These are phyloP conservation scores for Shargacucullia verbasci DNA, from an alignment of 2,888 invertebrate species.

Conservation along the genomic window DNA sequence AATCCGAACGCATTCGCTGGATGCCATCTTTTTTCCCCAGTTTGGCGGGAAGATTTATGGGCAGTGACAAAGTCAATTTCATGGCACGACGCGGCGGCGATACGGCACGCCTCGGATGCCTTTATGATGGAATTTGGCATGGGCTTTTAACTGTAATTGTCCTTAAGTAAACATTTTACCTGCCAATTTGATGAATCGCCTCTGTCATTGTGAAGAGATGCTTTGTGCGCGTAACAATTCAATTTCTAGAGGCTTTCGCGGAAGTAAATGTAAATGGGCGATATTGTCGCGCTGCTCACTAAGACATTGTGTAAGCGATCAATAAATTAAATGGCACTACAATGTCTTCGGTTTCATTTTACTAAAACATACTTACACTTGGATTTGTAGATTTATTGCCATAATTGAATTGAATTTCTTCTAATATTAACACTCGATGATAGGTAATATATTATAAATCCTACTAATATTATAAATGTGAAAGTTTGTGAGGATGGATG, in stretches of 20 bases:
- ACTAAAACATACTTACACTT: slow-evolving; percentile 1
- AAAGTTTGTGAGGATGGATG: too few species aligned
- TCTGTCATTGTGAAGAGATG: slow-evolving; percentile 67
- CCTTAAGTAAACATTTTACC: slow-evolving; percentile 85
- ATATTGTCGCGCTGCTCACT: slow-evolving; percentile 40
- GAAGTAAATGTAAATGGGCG: slow-evolving; percentile 50
- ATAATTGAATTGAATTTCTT: too few species aligned
- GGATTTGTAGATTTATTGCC: background rate
- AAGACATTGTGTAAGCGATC: slow-evolving; percentile 27
- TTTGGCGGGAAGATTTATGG: slow-evolving; percentile 84
- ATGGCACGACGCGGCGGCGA: slow-evolving; percentile 74
- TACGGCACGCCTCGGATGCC: slow-evolving; percentile 75
- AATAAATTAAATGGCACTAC: slow-evolving; percentile 7
- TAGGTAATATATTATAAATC: too few species aligned
- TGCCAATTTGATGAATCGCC: slow-evolving; percentile 84
- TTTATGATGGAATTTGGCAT: slow-evolving; percentile 80
- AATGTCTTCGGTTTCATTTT: slow-evolving; percentile 1
- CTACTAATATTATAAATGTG: too few species aligned
- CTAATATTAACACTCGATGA: too few species aligned
- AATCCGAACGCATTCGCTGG: slow-evolving; percentile 72
- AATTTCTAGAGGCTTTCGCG: slow-evolving; percentile 72
- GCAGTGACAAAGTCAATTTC: slow-evolving; percentile 87
- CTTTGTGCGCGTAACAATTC: slow-evolving; percentile 76
- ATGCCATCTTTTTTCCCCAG: slow-evolving; percentile 74
- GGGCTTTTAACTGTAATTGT: slow-evolving; percentile 85